These are phyloP conservation scores for Poecile montanus DNA, from an alignment of 2,797 vertebrate genomes.

Conservation along the genomic window DNA sequence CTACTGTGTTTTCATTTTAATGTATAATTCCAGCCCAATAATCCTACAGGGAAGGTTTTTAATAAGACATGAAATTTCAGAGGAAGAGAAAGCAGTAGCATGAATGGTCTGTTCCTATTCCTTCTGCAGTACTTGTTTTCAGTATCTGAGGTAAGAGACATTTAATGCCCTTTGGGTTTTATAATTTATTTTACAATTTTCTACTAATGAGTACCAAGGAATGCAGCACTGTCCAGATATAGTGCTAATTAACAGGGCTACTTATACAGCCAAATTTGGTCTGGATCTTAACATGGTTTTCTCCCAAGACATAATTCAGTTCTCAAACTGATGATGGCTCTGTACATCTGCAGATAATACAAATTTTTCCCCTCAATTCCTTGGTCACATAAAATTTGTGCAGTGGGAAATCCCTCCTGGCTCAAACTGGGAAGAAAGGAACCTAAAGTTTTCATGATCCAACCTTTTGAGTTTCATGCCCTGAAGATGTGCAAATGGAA, in stretches of 20 bases:
- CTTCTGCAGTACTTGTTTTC: neutral
- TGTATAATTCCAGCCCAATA: constrained; percentile 26
- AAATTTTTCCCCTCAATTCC: neutral
- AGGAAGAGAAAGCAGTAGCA: constrained; percentile 28
- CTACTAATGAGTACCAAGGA: constrained; percentile 45
- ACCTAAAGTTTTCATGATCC: neutral
- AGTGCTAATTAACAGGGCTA: constrained; percentile 29
- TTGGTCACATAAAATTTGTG: neutral
- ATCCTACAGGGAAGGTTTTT: constrained; percentile 56
- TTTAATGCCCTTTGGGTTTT: constrained; percentile 11
- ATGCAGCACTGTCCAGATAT: neutral
- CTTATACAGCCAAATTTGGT: neutral
- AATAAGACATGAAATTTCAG: constrained; percentile 54
- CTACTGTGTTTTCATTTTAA: constrained; percentile 34
- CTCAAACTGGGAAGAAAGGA: neutral
- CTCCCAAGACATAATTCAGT: neutral
- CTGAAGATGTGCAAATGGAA: neutral
- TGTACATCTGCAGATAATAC: neutral
- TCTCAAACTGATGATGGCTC: neutral
- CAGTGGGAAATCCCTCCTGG: neutral
- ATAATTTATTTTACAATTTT: constrained; percentile 53
- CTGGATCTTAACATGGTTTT: neutral
- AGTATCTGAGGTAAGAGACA: constrained; percentile 17
- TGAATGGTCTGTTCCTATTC: neutral
- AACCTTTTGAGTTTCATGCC: neutral